Base-by-base conservation (phyloP, 2,113 vertebrate species). In the Passer montanus region DNA sequence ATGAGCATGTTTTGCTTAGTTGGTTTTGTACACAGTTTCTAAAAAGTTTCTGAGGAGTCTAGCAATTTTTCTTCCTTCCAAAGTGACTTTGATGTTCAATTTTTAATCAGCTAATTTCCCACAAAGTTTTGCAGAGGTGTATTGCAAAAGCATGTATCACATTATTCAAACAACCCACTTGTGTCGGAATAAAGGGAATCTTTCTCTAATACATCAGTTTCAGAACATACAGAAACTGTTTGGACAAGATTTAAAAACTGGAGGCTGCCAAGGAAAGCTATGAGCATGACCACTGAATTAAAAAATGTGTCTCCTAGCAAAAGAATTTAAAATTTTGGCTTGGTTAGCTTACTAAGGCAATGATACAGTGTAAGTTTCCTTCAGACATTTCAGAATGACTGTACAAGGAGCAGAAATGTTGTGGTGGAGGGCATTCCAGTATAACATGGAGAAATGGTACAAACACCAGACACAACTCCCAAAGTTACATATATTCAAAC, bases 41-140 rank as follows among this genome's bases (percentile, higher is more conserved):
- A 67, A 93, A 46, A 92, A 83, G 43, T 33, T 92, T 92, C 74
- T 81, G 49, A 89, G 41, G 62, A 91, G 59, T 87, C 78, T 79
- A 56, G 6, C 10, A 22, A 11, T 68, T 22, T 60, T 89, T 37
- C 26, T 73, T 74, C 19, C 37, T 79, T 92, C 46, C 41, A 43
- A 35, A 62, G 23, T 39, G 37, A 66, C 75, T 56, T 46, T 80
- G 37, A 30, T 80, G 37, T 77, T 73, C 22, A 66, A 44, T 41
- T n/a, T 68, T 84, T 63, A 70, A 66, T 58, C 30, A 33, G 12
- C 43, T 89, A 2, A 27, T 88, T 88, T 79, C 46, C 41, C 67
- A 73, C 13, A 7, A 28, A 66, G 15, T 90, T 94, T 70, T 90
- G 33, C 50, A 84, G 66, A 83, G 17, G n/a, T 83, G 20, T 87